Conservation (phyloP, 2,888 invertebrate genomes). For the Nomada ferruginata region DNA sequence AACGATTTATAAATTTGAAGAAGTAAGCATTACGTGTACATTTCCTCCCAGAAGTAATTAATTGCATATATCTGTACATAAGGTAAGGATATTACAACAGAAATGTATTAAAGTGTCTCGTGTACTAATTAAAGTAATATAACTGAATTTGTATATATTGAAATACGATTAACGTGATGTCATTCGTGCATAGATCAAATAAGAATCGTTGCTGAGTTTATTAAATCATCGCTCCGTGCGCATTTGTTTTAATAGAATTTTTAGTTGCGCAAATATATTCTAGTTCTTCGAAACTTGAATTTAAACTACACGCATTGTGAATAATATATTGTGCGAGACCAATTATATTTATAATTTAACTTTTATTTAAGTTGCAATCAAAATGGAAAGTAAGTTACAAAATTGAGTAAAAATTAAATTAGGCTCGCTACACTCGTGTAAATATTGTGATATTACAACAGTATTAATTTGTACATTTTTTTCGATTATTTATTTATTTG, state of each 20-base stretch:
- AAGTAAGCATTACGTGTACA: slow-evolving; percentile 53
- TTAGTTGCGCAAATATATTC: background rate
- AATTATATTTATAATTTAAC: background rate
- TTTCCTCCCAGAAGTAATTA: slow-evolving; percentile 43
- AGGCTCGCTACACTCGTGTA: background rate
- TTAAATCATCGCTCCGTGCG: background rate
- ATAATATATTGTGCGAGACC: background rate
- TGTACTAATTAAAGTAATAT: slow-evolving; percentile 41
- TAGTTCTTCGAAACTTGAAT: no score
- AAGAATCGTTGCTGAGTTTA: background rate
- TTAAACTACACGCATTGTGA: background rate
- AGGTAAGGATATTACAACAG: slow-evolving; percentile 21
- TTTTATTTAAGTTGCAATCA: background rate
- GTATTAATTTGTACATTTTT: background rate
- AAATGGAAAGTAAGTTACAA: background rate
- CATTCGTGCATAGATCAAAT: slow-evolving; percentile 30
- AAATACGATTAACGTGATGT: background rate
- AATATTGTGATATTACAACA: background rate
- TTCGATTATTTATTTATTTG: background rate
- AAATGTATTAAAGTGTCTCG: slow-evolving; percentile 30
- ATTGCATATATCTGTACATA: slow-evolving; percentile 70
- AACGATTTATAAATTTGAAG: slow-evolving; percentile 12
- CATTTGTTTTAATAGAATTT: background rate
- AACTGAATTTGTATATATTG: slow-evolving; percentile 62
- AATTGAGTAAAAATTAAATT: background rate